Percentiles rank a stretch among this genome's conserved stretches.
Evolutionary conservation across 2,888 invertebrate genomes (phyloP).

Genomic region (Bombylius discolor): DNA sequence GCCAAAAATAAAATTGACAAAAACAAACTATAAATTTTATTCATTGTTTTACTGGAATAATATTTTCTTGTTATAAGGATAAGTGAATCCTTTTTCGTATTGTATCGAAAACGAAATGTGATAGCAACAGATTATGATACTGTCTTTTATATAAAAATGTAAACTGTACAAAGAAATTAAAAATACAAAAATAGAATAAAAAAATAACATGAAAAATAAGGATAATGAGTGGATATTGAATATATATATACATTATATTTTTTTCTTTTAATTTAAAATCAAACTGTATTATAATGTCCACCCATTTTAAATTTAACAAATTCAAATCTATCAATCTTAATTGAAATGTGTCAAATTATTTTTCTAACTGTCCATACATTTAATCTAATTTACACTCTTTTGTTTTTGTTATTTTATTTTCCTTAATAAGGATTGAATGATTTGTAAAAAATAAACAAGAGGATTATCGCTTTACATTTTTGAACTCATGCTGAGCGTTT

Average conservation of each 20-base stretch:
- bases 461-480: neutral
- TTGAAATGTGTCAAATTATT: neutral
- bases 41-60: neutral
- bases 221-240: neutral
- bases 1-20: neutral
- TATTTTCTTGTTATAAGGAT: neutral
- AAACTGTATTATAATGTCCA: neutral
- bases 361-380: neutral
- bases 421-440: too few relatives aligned
- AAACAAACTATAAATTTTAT: neutral
- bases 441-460: neutral
- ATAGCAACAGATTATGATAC: neutral
- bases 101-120: neutral
- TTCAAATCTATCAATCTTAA: conserved; percentile 6
- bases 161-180: too few relatives aligned
- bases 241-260: too few relatives aligned
- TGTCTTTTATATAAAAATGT: neutral
- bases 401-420: neutral
- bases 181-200: too few relatives aligned
- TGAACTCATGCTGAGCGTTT: neutral
- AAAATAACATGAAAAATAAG: neutral
- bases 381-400: too few relatives aligned
- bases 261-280: too few relatives aligned
- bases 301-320: neutral
- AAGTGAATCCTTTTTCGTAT: neutral